These are phyloP conservation scores for Cygnus buccinator DNA, from an alignment of 2,113 vertebrate species.

Conservation along the genomic window DNA sequence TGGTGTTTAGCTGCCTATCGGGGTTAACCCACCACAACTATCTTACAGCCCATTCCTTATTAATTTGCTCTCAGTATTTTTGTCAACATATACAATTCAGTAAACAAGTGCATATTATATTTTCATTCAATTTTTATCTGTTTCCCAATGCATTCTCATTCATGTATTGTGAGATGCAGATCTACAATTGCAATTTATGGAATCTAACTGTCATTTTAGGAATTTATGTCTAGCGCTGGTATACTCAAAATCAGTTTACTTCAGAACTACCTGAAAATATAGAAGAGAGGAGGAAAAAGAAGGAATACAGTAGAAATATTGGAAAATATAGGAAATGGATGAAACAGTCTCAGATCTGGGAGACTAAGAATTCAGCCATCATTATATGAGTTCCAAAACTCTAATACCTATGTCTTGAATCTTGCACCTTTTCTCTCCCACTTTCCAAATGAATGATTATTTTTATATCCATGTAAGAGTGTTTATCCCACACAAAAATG, in stretches of 20 bases:
- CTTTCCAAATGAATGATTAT: not conserved
- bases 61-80: not conserved
- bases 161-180: not conserved
- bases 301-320: not conserved
- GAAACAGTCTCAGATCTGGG: not conserved
- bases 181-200: not conserved
- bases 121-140: not conserved
- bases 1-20: not conserved
- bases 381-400: not conserved
- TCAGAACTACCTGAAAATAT: not conserved
- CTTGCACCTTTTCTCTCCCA: not conserved
- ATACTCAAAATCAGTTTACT: not conserved
- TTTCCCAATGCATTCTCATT: not conserved
- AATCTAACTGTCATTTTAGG: not conserved
- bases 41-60: not conserved
- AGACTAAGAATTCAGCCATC: not conserved
- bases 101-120: not conserved
- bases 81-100: not conserved
- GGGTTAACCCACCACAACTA: not conserved
- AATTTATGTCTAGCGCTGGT: not conserved
- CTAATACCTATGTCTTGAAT: not conserved
- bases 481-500: not conserved
- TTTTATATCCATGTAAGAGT: not conserved
- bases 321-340: not conserved
- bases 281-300: not conserved